Conservation (phyloP, 2,113 vertebrate species). For the Festucalex cinctus region DNA sequence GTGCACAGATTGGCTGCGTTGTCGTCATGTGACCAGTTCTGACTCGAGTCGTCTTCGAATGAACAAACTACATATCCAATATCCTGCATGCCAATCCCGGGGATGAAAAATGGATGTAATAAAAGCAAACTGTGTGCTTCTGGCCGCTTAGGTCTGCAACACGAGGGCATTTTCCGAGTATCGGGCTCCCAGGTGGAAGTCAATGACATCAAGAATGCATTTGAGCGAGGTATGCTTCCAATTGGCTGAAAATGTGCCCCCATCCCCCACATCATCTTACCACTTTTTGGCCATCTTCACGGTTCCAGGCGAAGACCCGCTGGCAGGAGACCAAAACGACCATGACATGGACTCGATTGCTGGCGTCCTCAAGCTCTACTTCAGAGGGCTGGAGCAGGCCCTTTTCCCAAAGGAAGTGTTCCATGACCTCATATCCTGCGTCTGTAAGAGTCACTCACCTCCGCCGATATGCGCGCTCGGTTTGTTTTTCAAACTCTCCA, state of each 20-base stretch:
- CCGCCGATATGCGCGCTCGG: conserved; percentile 46
- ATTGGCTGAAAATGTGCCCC: conserved; percentile 5
- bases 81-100: neutral
- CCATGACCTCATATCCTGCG: conserved; percentile 92
- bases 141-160: conserved; percentile 81
- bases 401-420: conserved; percentile 99
- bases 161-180: conserved; percentile 96
- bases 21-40: conserved; percentile 16
- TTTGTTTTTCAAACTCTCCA: conserved; percentile 49
- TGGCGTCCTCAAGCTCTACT: conserved; percentile 95
- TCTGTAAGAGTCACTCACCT: conserved; percentile 80
- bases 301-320: conserved; percentile 85
- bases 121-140: conserved; percentile 4
- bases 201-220: conserved; percentile 98
- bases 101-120: neutral
- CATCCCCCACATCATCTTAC: neutral
- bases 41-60: neutral
- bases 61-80: neutral
- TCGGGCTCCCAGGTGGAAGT: conserved; percentile 98
- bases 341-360: conserved; percentile 99
- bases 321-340: conserved; percentile 97
- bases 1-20: conserved; percentile 26
- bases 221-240: conserved; percentile 85
- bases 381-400: conserved; percentile 88
- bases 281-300: neutral